These are phyloP conservation scores for Mormyrus hasselquistii DNA, from an alignment of 2,797 vertebrate genomes.

Conservation along the genomic window DNA sequence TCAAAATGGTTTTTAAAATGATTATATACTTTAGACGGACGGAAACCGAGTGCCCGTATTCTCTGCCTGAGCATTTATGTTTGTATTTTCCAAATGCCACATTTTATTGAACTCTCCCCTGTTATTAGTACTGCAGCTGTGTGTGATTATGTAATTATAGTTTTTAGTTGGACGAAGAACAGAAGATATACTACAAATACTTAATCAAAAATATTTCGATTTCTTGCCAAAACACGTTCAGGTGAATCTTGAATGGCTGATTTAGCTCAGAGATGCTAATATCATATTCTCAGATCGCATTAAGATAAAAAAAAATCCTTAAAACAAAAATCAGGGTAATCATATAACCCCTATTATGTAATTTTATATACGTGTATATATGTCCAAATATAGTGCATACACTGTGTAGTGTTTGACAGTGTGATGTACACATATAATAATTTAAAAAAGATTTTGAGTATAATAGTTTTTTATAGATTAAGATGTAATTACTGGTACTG, in stretches of 20 bases:
- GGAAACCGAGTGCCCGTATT: neutral
- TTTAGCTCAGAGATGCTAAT: neutral
- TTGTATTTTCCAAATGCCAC: neutral
- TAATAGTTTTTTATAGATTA: neutral
- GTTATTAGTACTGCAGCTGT: neutral
- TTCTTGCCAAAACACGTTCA: neutral
- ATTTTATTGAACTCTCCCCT: neutral
- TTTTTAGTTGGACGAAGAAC: neutral
- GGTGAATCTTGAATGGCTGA: neutral
- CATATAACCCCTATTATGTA: neutral
- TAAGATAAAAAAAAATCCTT: neutral
- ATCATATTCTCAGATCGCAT: neutral
- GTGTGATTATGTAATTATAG: constrained; percentile 11
- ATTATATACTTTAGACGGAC: constrained; percentile 2
- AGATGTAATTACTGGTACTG: neutral
- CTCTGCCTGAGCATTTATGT: neutral
- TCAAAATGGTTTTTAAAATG: neutral
- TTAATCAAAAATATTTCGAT: neutral
- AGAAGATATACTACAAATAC: neutral
- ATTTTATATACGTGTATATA: neutral
- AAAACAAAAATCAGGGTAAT: neutral
- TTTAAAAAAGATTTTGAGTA: neutral
- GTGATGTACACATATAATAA: neutral
- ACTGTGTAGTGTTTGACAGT: neutral
- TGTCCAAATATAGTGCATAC: neutral